Evolutionary conservation across 2,797 vertebrate species (phyloP).

Genomic region (Gallinago solitaria): DNA sequence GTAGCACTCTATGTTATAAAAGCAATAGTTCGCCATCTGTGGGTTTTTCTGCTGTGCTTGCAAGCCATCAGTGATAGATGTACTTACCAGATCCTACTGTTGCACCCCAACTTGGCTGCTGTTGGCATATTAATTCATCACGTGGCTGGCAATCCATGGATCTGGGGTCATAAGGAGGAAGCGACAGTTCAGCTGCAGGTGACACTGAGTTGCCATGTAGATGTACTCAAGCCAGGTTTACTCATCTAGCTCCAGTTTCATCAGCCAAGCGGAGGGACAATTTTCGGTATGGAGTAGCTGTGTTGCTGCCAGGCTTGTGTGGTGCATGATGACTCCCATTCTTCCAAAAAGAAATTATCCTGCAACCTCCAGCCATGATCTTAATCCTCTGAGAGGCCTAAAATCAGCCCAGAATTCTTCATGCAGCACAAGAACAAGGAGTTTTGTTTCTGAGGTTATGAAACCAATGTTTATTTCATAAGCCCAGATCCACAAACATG

Average conservation of each 20-base stretch:
- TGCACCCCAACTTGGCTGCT: background rate
- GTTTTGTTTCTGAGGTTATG: background rate
- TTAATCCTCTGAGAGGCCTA: background rate
- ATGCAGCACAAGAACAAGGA: background rate
- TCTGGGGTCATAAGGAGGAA: background rate
- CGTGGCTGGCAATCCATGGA: background rate
- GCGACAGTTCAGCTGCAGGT: background rate
- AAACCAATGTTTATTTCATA: slow-evolving; percentile 60
- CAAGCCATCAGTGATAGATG: accelerated
- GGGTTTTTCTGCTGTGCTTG: background rate
- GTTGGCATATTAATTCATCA: background rate
- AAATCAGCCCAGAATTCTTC: slow-evolving; percentile 4
- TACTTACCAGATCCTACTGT: background rate
- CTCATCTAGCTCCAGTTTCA: background rate
- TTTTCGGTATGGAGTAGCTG: background rate
- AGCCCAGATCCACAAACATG: slow-evolving; percentile 45
- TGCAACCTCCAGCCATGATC: background rate
- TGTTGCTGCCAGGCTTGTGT: background rate
- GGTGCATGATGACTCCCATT: background rate
- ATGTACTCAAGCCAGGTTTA: background rate
- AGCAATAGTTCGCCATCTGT: background rate
- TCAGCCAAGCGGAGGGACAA: background rate
- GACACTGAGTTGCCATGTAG: background rate
- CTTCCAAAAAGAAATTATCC: background rate
- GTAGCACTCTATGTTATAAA: background rate